These are phyloP conservation scores for Sinhomidia bicolor DNA, from an alignment of 2,888 invertebrate genomes.

Conservation along the genomic window DNA sequence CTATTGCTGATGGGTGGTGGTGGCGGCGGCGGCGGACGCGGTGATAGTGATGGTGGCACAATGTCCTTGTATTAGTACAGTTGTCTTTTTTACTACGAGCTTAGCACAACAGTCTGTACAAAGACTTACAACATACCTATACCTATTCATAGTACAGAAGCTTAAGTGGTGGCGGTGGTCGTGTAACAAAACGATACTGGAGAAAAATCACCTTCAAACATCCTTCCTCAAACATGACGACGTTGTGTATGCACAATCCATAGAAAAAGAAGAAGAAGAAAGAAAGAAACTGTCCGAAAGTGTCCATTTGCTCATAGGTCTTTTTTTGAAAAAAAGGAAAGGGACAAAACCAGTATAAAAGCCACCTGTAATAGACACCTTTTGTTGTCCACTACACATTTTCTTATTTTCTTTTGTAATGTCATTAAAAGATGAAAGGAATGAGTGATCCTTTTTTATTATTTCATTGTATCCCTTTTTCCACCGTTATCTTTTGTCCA, in stretches of 20 bases:
- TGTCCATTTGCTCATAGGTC: background rate
- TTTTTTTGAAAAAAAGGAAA: background rate
- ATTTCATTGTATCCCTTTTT: slow-evolving; percentile 23
- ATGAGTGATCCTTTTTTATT: slow-evolving; percentile 41
- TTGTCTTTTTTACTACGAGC: slow-evolving; percentile 37
- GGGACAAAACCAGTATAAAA: slow-evolving; percentile 26
- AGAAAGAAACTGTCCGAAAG: background rate
- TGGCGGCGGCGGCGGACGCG: background rate
- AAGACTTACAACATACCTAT: background rate
- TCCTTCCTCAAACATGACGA: slow-evolving; percentile 1
- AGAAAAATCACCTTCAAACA: slow-evolving; percentile 49
- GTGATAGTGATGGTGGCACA: slow-evolving; percentile 1
- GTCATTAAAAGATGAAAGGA: slow-evolving; percentile 51
- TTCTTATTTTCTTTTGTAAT: slow-evolving; percentile 12
- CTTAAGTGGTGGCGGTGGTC: background rate
- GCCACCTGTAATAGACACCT: slow-evolving; percentile 36
- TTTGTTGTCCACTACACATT: background rate
- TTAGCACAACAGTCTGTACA: background rate
- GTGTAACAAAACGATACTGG: background rate
- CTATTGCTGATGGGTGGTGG: background rate
- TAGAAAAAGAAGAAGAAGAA: too few species aligned
- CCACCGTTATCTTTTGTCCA: slow-evolving; percentile 42
- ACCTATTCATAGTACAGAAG: background rate
- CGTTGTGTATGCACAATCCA: too few species aligned
- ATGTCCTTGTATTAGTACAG: slow-evolving; percentile 44